Evolutionary conservation across 1,140 invertebrate species (phyloP).

Genomic region (Bombus superbus): DNA sequence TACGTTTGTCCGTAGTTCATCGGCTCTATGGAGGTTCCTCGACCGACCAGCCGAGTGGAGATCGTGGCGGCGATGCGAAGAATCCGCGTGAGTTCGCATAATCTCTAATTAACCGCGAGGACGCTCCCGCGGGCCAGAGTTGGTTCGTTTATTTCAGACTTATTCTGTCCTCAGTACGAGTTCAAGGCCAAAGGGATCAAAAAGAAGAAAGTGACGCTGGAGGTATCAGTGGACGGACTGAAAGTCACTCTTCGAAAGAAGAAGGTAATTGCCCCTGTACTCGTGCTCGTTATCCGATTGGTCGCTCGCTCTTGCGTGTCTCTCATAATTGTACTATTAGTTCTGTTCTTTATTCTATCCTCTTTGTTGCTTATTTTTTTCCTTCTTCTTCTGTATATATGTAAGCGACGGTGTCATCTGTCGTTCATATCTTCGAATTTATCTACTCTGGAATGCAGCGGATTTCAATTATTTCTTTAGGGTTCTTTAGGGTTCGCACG

Average conservation of each 20-base stretch:
- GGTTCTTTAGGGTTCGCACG: no score
- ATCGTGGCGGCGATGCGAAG: slow-evolving; percentile 99
- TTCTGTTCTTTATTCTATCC: background rate
- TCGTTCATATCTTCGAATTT: no score
- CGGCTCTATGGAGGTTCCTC: slow-evolving; percentile 97
- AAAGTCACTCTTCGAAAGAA: slow-evolving; percentile 93
- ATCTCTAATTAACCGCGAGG: slow-evolving; percentile 54
- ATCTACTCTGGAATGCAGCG: no score
- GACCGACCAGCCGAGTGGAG: slow-evolving; percentile 97
- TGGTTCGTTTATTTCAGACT: slow-evolving; percentile 38
- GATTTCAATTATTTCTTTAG: no score
- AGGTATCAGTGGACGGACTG: slow-evolving; percentile 97
- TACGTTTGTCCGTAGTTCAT: slow-evolving; percentile 93
- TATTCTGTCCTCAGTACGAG: slow-evolving; percentile 92
- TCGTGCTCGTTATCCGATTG: background rate
- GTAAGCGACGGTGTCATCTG: no score
- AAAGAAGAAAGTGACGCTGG: slow-evolving; percentile 97
- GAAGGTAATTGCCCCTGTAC: slow-evolving; percentile 80
- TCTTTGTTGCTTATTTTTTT: no score
- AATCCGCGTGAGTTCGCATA: slow-evolving; percentile 92
- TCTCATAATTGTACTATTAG: background rate
- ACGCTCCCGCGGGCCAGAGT: background rate
- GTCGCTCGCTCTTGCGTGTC: background rate
- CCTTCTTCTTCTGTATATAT: no score
- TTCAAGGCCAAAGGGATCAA: slow-evolving; percentile 99